Base-by-base conservation (phyloP, 2,113 vertebrate genomes). In the Empidonax alnorum region DNA sequence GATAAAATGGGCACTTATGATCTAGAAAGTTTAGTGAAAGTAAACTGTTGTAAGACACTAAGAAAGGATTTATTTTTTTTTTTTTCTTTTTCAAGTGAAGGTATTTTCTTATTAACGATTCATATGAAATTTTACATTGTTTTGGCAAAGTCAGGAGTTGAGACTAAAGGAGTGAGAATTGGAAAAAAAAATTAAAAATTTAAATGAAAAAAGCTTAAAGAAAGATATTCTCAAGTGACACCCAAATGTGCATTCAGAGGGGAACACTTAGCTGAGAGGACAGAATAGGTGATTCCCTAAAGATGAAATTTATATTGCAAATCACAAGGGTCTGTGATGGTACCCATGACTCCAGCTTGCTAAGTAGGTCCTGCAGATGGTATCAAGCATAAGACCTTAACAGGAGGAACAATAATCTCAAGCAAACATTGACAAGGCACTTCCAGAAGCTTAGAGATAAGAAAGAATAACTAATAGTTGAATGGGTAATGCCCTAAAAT, bases 391-490 rank as follows among this genome's bases (percentile, higher is more conserved):
- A 73, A 84, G 87, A 24, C 39, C 27, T 59, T 20, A 97, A 80
- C 86, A 95, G 94, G 47, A 94, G 69, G 88, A 95, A 89, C 73
- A 50, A 93, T 89, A 94, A 90, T 90, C 88, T 91, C 13, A 31
- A 95, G 41, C 63, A 96, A 92, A 96, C 80, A 94, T 23, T 90
- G 91, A 94, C 87, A 93, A 90, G 82, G 82, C 53, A 82, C 74
- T 96, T 96, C 35, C 33, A 96, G 86, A 97, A 95, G 83, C 91
- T 93, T 87, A 88, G 74, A 90, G 89, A 66, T 65, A 63, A 91
- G 50, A 87, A 76, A 93, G 41, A 93, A 21, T 92, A 94, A 94
- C 24, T 77, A 97, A 96, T 84, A 81, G 80, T 85, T 96, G 87
- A 92, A 86, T 20, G 78, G 85, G 77, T 92, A 92, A 94, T 58